These are phyloP conservation scores for Drosophila maculinotata DNA, from an alignment of 2,888 invertebrate genomes.

Conservation along the genomic window DNA sequence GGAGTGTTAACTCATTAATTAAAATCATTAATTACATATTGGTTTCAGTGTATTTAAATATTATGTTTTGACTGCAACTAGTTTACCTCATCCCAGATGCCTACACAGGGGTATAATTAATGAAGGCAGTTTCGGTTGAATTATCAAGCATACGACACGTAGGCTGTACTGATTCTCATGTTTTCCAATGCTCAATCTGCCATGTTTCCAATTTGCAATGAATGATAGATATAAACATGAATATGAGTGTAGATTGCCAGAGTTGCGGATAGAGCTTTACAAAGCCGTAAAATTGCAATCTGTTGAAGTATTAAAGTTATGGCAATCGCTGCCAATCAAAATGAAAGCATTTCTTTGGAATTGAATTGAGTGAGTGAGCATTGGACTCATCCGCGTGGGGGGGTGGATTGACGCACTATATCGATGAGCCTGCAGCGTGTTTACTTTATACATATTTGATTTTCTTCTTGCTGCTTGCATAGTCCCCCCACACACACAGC, in stretches of 20 bases:
- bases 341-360: background rate
- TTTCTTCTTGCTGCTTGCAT: slow-evolving; percentile 17
- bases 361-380: background rate
- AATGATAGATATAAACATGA: slow-evolving; percentile 2
- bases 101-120: slow-evolving; percentile 12
- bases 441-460: slow-evolving; percentile 40
- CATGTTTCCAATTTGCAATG: slow-evolving; percentile 7
- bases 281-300: slow-evolving; percentile 8
- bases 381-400: background rate
- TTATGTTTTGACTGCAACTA: background rate
- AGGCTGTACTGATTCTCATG: slow-evolving; percentile 18
- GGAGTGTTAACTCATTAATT: background rate
- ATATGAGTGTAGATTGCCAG: slow-evolving; percentile 2
- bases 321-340: slow-evolving; percentile 2
- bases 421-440: slow-evolving; percentile 14
- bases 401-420: background rate
- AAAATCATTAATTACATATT: background rate
- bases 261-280: background rate
- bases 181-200: background rate
- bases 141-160: slow-evolving; percentile 40
- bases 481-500: background rate
- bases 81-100: background rate
- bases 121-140: slow-evolving; percentile 28
- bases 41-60: background rate
- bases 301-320: slow-evolving; percentile 6